Conservation (phyloP, 2,797 vertebrate species). For the Lepus oiostolus region DNA sequence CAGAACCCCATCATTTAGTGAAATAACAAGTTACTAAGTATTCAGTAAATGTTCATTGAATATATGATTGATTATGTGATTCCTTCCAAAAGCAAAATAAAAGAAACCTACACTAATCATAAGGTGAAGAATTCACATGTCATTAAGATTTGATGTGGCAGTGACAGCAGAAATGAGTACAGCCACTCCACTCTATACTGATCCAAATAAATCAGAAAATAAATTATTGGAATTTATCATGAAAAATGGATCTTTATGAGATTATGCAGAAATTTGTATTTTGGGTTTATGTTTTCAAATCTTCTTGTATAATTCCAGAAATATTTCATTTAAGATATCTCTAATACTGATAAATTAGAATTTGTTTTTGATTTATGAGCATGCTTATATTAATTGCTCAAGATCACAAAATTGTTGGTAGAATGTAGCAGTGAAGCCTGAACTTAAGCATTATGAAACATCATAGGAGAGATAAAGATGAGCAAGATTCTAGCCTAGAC, state of each 20-base stretch:
- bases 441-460: constrained; percentile 28
- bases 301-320: not conserved
- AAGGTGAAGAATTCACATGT: not conserved
- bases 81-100: not conserved
- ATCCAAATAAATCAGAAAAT: constrained; percentile 36
- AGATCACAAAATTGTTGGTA: not conserved
- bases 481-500: not conserved
- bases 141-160: not conserved
- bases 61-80: constrained; percentile 7
- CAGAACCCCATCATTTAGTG: not conserved
- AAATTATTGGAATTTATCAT: not conserved
- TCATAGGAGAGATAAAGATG: not conserved
- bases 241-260: constrained; percentile 31
- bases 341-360: constrained; percentile 54
- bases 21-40: not conserved
- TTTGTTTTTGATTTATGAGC: constrained; percentile 52
- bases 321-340: constrained; percentile 51
- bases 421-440: not conserved
- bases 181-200: not conserved
- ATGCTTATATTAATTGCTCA: constrained; percentile 30
- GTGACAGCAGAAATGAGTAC: not conserved
- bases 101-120: not conserved
- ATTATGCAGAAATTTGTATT: constrained; percentile 50
- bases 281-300: not conserved
- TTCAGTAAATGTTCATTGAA: constrained; percentile 1